Evolutionary conservation across 2,888 invertebrate species (phyloP).

Genomic region (Syrphus vitripennis): DNA sequence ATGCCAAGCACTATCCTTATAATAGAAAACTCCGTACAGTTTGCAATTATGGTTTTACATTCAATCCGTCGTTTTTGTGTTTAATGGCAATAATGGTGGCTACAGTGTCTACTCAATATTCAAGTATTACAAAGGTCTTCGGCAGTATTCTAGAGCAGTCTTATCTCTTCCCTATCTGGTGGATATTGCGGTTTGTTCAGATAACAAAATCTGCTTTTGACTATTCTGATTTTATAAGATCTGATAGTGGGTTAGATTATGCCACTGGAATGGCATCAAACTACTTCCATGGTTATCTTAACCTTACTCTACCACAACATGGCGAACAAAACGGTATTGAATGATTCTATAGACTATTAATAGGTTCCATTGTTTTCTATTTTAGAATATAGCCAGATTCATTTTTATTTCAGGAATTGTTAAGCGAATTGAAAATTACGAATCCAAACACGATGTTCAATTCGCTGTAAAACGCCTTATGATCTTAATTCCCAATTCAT

Average conservation of each 20-base stretch:
- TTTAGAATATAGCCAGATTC: background rate
- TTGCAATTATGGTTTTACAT: slow-evolving; percentile 65
- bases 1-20: slow-evolving; percentile 72
- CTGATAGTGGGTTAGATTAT: slow-evolving; percentile 77
- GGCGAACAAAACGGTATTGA: slow-evolving; percentile 53
- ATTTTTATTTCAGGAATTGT: slow-evolving; percentile 72
- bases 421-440: slow-evolving; percentile 75
- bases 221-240: slow-evolving; percentile 75
- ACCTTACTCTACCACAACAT: slow-evolving; percentile 74
- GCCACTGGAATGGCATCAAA: slow-evolving; percentile 78
- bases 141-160: background rate
- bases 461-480: slow-evolving; percentile 76
- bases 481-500: slow-evolving; percentile 77
- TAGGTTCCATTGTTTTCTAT: background rate
- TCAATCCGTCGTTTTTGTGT: background rate
- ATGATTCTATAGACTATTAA: background rate
- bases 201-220: slow-evolving; percentile 73
- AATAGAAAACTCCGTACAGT: slow-evolving; percentile 72
- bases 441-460: slow-evolving; percentile 71
- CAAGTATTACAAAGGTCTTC: background rate
- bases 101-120: background rate
- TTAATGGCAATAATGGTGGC: background rate
- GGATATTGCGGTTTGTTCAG: slow-evolving; percentile 64
- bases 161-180: slow-evolving; percentile 74
- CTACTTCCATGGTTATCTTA: slow-evolving; percentile 78